Conservation (phyloP, 1,140 invertebrate genomes). For the Teleogryllus occipitalis region DNA sequence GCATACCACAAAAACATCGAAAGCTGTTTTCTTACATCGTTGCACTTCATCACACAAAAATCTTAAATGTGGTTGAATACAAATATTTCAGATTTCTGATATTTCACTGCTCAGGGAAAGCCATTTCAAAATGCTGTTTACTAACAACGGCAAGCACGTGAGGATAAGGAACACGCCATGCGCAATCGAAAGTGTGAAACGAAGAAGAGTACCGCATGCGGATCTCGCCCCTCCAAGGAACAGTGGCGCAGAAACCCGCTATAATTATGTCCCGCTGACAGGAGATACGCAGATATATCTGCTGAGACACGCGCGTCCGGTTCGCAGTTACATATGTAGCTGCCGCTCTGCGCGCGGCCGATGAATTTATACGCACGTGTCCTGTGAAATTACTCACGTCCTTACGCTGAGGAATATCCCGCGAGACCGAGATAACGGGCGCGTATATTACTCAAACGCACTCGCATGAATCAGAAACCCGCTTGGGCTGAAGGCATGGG, state of each 20-base stretch:
- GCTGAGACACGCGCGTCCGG: not conserved
- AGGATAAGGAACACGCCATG: no score
- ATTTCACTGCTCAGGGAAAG: not conserved
- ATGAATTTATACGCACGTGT: not conserved
- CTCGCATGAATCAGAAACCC: no score
- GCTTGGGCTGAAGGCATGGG: no score
- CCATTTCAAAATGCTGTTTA: not conserved
- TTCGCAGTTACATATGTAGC: not conserved
- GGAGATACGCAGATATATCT: not conserved
- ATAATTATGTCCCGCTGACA: conserved; percentile 1
- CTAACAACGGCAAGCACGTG: not conserved
- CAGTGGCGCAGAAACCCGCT: not conserved
- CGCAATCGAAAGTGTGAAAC: not conserved
- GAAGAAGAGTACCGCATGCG: not conserved
- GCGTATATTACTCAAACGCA: no score
- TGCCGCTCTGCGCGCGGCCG: no score
- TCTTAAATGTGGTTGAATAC: no score
- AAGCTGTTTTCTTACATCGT: no score
- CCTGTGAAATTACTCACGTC: not conserved
- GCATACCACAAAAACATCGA: no score
- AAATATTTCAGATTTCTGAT: no score
- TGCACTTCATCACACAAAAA: no score
- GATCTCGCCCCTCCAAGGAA: not conserved
- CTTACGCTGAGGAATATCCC: not conserved
- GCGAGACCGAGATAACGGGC: not conserved